These are phyloP conservation scores for Synanthedon formicaeformis DNA, from an alignment of 2,888 invertebrate species.

Conservation along the genomic window DNA sequence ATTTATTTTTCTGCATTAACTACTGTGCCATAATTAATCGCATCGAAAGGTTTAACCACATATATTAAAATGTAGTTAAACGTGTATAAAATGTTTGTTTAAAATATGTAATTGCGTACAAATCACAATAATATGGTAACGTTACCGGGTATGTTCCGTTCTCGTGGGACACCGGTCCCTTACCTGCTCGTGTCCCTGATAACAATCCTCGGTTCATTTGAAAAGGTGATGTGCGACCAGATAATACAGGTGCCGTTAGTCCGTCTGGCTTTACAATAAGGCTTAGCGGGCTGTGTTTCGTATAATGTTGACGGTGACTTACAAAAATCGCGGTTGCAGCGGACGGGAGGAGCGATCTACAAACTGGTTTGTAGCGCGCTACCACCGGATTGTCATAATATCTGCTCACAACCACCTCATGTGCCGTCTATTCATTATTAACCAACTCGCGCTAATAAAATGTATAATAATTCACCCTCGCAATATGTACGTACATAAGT, in stretches of 20 bases:
- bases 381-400: conserved; percentile 4
- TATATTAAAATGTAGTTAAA: too few species aligned
- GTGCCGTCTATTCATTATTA: neutral
- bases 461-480: too few species aligned
- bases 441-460: neutral
- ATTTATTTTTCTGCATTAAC: too few species aligned
- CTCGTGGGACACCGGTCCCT: conserved; percentile 8
- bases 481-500: too few species aligned
- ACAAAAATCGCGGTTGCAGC: conserved; percentile 41
- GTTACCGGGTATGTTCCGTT: conserved; percentile 1
- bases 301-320: conserved; percentile 24
- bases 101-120: too few species aligned
- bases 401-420: neutral
- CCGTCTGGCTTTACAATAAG: conserved; percentile 55
- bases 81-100: too few species aligned
- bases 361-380: conserved; percentile 48
- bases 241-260: conserved; percentile 57
- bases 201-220: conserved; percentile 39
- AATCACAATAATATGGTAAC: neutral
- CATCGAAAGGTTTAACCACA: too few species aligned
- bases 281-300: conserved; percentile 33
- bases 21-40: too few species aligned
- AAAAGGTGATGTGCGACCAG: conserved; percentile 51
- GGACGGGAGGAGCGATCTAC: conserved; percentile 23
- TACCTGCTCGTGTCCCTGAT: conserved; percentile 33